A percentile compares a stretch with the other conserved stretches of the same genome.
phyloP scores from a whole-genome alignment of 2,888 invertebrate species.

The Tachina fera region DNA sequence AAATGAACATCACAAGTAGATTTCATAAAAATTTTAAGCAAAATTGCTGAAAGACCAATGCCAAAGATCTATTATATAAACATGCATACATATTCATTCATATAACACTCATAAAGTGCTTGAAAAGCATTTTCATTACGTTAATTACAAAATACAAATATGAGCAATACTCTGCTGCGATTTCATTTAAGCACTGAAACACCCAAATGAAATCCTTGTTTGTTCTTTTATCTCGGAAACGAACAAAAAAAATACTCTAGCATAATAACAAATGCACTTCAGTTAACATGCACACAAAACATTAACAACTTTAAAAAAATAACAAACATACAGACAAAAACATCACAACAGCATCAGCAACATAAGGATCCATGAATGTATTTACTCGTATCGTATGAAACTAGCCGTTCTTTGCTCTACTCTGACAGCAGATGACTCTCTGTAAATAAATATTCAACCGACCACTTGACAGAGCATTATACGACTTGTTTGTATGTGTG shows the following conservation, averaged over 20 bases:
- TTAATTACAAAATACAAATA: slow-evolving; percentile 75
- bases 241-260: slow-evolving; percentile 11
- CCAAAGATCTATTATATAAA: background rate
- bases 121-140: slow-evolving; percentile 73
- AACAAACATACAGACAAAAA: background rate
- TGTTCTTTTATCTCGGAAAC: background rate
- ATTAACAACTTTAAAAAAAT: slow-evolving; percentile 2
- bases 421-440: slow-evolving; percentile 20
- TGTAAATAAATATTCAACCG: slow-evolving; percentile 60
- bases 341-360: slow-evolving; percentile 28
- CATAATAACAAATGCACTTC: slow-evolving; percentile 64
- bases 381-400: slow-evolving; percentile 45
- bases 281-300: slow-evolving; percentile 49
- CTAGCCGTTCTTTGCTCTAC: slow-evolving; percentile 27
- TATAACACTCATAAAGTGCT: slow-evolving; percentile 55
- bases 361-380: slow-evolving; percentile 43
- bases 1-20: slow-evolving; percentile 76
- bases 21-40: slow-evolving; percentile 53
- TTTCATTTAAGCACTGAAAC: slow-evolving; percentile 73
- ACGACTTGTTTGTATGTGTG: slow-evolving; percentile 54
- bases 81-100: background rate
- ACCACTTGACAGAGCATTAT: slow-evolving; percentile 72
- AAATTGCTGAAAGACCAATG: background rate
- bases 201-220: slow-evolving; percentile 41
- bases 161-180: slow-evolving; percentile 73